Percentiles rank a stretch among this genome's conserved stretches.
These are phyloP conservation scores for Tribolium freemani DNA, from an alignment of 2,888 invertebrate species.

Conservation along the genomic window DNA sequence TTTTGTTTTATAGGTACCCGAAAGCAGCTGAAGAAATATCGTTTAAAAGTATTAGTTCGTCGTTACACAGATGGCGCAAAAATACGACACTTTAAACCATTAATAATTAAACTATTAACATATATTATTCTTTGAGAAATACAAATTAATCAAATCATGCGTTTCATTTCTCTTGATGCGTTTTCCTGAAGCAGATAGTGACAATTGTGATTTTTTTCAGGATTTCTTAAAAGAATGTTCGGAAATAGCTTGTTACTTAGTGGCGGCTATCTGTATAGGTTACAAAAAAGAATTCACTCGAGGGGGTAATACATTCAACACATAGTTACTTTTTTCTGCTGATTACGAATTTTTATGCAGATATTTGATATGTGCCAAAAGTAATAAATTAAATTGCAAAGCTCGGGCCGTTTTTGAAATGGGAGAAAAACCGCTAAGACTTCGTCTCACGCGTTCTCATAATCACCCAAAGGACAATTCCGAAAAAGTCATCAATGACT, in stretches of 20 bases:
- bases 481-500: not conserved
- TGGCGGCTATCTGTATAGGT: no score
- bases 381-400: not conserved
- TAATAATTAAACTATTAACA: no score
- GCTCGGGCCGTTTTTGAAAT: not conserved
- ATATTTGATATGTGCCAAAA: not conserved
- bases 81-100: slow-evolving; percentile 9
- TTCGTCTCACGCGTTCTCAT: not conserved
- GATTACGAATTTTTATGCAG: not conserved
- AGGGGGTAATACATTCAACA: not conserved
- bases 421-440: not conserved
- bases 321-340: no score
- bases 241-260: no score
- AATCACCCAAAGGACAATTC: not conserved
- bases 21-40: slow-evolving; percentile 58
- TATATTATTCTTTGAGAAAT: not conserved
- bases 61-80: slow-evolving; percentile 61
- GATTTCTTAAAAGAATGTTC: no score
- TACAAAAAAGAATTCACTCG: no score
- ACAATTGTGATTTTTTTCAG: no score
- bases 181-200: no score
- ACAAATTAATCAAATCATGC: not conserved
- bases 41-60: slow-evolving; percentile 60
- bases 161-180: not conserved
- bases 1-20: slow-evolving; percentile 58